Base-by-base conservation (phyloP, 2,113 vertebrate species). In the Oriolus oriolus region DNA sequence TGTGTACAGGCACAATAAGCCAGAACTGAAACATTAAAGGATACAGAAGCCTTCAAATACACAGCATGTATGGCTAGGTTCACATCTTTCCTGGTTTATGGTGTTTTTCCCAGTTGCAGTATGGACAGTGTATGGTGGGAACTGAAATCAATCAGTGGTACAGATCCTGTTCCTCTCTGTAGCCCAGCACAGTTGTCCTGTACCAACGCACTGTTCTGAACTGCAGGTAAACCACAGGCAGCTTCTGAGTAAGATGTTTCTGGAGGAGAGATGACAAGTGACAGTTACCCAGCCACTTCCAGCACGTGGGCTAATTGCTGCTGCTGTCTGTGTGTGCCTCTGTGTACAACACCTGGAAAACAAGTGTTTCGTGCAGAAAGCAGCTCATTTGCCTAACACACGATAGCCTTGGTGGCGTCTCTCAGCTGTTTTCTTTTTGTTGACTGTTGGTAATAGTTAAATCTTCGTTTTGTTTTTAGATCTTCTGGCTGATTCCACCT, bases 401-500 rank as follows among this genome's bases (percentile, higher is more conserved):
- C 1, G 4, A 42, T 78, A 74, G 39, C 49, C 59, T 60, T 56
- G 44, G 24, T 77, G 60, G 64, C 60, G 50, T 74, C 49, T 79
- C 44, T 84, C 47, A 37, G 66, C 54, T 95, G 4, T 47, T 64
- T 64, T 73, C 11, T 83, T 75, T 89, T 74, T 71, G 39, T 94
- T 84, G 39, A 63, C 56, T 56, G 21, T 79, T 77, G 52, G 45
- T 93, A 87, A 84, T 24, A 69, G 85, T 92, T 84, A 89, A 95
- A 94, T 71, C 68, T 87, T 54, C 47, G 9, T 66, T 91, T 93
- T 93, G 82, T 95, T 96, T 92, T 87, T 96, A 99, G 99, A 99
- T 99, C 84, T 99, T 99, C 93, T 99, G 99, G 99, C 98, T 99
- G 93, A 99, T 99, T 92, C 99, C 99, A 11, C 99, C 99, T 27